A percentile compares a stretch with the other conserved stretches of the same genome.
These are phyloP conservation scores for Synanthedon tipuliformis DNA, from an alignment of 2,888 invertebrate genomes.

Conservation along the genomic window DNA sequence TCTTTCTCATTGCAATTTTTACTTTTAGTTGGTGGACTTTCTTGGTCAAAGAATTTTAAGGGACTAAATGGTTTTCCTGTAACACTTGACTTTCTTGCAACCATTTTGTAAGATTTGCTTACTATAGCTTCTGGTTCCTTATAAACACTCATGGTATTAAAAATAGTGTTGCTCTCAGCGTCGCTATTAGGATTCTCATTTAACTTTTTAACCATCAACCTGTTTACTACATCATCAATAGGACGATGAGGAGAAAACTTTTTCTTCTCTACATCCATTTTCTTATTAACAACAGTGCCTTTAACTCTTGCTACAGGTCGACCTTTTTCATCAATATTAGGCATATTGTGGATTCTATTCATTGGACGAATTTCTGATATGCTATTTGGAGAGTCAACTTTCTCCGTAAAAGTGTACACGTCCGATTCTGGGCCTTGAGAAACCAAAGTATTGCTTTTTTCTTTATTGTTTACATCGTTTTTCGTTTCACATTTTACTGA, in stretches of 20 bases:
- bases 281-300: slow-evolving; percentile 60
- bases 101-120: slow-evolving; percentile 65
- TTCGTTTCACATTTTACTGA: slow-evolving; percentile 53
- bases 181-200: slow-evolving; percentile 20
- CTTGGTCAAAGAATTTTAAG: slow-evolving; percentile 51
- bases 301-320: slow-evolving; percentile 63
- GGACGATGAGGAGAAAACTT: slow-evolving; percentile 60
- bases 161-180: slow-evolving; percentile 12
- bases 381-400: slow-evolving; percentile 62
- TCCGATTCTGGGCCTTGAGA: slow-evolving; percentile 59
- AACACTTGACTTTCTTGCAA: slow-evolving; percentile 62
- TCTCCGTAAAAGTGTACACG: slow-evolving; percentile 62
- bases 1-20: slow-evolving; percentile 15
- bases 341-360: slow-evolving; percentile 32
- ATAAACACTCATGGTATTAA: slow-evolving; percentile 14
- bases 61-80: slow-evolving; percentile 65
- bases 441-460: slow-evolving; percentile 44
- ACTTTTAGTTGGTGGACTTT: slow-evolving; percentile 22
- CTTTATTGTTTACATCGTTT: slow-evolving; percentile 37
- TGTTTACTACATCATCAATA: slow-evolving; percentile 62
- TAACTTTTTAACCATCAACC: slow-evolving; percentile 49
- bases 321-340: slow-evolving; percentile 38
- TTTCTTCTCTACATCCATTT: slow-evolving; percentile 52
- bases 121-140: slow-evolving; percentile 54
- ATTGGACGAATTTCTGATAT: slow-evolving; percentile 55